phyloP scores from a whole-genome alignment of 2,797 vertebrate species.

The Rhyacichthys aspro region DNA sequence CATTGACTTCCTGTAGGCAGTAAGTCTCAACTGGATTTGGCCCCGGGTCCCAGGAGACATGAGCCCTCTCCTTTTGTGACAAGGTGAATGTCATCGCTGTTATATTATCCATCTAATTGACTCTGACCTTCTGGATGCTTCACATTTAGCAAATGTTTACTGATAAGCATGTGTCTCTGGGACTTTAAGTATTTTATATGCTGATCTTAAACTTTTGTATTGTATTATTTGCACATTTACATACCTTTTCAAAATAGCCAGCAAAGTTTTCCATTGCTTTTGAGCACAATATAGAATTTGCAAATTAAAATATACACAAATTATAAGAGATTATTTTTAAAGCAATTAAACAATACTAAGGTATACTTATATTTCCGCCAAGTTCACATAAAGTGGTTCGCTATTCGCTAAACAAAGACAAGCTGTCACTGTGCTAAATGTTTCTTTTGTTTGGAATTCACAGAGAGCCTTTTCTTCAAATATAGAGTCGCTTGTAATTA shows the following conservation, averaged over 20 bases:
- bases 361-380: too few relatives aligned
- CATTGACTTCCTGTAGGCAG: conserved; percentile 60
- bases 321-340: too few relatives aligned
- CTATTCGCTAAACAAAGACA: too few relatives aligned
- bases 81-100: conserved; percentile 63
- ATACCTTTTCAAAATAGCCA: background rate
- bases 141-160: conserved; percentile 49
- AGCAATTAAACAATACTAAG: too few relatives aligned
- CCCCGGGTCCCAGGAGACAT: conserved; percentile 34
- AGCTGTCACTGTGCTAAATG: too few relatives aligned
- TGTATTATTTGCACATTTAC: background rate
- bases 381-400: too few relatives aligned
- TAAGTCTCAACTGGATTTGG: conserved; percentile 37
- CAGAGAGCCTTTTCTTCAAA: too few relatives aligned
- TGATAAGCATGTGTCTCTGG: conserved; percentile 37
- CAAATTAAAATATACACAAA: too few relatives aligned
- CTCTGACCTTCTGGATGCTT: conserved; percentile 63
- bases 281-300: too few relatives aligned
- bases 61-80: conserved; percentile 50
- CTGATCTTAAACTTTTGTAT: conserved; percentile 33
- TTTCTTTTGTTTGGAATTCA: too few relatives aligned
- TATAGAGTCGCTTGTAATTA: too few relatives aligned
- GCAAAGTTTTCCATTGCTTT: background rate
- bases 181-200: conserved; percentile 43
- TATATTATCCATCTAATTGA: conserved; percentile 68